Percentiles rank a stretch among this genome's conserved stretches.
Evolutionary conservation across 2,888 invertebrate genomes (phyloP).

Genomic region (Tuberolachnus salignus): DNA sequence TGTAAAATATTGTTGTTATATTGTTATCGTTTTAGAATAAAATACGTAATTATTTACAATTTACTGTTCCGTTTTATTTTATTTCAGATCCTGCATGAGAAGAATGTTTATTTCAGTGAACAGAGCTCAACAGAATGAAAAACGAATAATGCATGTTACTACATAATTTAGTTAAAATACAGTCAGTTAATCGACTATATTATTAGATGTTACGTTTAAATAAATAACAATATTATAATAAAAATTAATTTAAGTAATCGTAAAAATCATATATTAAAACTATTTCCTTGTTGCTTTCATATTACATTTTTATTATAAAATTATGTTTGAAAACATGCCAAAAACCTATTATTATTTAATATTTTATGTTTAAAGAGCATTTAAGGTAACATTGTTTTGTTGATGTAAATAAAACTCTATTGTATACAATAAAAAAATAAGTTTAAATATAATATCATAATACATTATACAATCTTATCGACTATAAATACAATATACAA

Average conservation of each 20-base stretch:
- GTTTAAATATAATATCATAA: conserved; percentile 7
- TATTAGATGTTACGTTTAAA: conserved; percentile 24
- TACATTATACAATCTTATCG: not conserved
- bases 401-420: conserved; percentile 20
- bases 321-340: too few relatives aligned
- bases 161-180: conserved; percentile 43
- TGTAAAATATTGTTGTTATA: too few relatives aligned
- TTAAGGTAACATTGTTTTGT: not conserved
- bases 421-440: conserved; percentile 34
- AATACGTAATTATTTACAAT: not conserved
- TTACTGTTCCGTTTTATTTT: not conserved
- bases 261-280: conserved; percentile 16
- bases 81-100: too few relatives aligned
- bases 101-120: not conserved
- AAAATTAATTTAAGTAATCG: conserved; percentile 12
- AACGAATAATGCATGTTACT: conserved; percentile 8
- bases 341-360: too few relatives aligned
- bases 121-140: conserved; percentile 35
- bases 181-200: conserved; percentile 30
- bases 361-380: not conserved
- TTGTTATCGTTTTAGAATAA: too few relatives aligned
- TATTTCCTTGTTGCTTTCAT: conserved; percentile 23
- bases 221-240: conserved; percentile 2
- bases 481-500: not conserved
- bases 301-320: conserved; percentile 12